A percentile compares a stretch with the other conserved stretches of the same genome.
Evolutionary conservation across 1,140 invertebrate species (phyloP).

Genomic region (Lucilia cuprina): DNA sequence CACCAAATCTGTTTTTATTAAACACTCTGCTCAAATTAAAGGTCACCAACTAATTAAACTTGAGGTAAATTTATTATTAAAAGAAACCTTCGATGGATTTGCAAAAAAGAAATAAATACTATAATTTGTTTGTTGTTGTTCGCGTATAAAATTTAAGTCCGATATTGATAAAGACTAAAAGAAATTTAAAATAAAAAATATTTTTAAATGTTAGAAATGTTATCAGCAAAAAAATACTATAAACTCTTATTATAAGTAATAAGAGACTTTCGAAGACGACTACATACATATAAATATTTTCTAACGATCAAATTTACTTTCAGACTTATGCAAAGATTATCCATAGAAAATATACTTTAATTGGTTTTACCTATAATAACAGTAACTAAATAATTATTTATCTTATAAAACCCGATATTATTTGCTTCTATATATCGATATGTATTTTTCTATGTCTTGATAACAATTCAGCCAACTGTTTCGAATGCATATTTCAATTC

Average conservation of each 20-base stretch:
- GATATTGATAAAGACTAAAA: constrained; percentile 30
- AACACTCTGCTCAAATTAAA: background rate
- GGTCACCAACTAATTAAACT: background rate
- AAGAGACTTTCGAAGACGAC: too few species aligned
- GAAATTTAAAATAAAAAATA: constrained; percentile 4
- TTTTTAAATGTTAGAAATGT: background rate
- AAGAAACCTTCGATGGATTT: constrained; percentile 30
- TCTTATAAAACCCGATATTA: too few species aligned
- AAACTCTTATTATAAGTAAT: too few species aligned
- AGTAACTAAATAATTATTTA: too few species aligned
- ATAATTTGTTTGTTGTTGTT: constrained; percentile 19
- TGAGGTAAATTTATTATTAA: background rate
- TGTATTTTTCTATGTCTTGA: too few species aligned
- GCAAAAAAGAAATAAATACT: background rate
- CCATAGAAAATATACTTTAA: too few species aligned
- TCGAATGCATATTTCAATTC: background rate
- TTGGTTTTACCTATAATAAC: too few species aligned
- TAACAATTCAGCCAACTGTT: background rate
- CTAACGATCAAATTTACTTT: too few species aligned
- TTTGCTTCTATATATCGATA: too few species aligned
- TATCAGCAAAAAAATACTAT: too few species aligned
- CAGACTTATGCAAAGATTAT: too few species aligned
- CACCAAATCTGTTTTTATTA: background rate
- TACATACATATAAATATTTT: too few species aligned
- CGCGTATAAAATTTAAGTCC: background rate